phyloP scores from a whole-genome alignment of 1,140 invertebrate genomes.

The Nasonia longicornis region DNA sequence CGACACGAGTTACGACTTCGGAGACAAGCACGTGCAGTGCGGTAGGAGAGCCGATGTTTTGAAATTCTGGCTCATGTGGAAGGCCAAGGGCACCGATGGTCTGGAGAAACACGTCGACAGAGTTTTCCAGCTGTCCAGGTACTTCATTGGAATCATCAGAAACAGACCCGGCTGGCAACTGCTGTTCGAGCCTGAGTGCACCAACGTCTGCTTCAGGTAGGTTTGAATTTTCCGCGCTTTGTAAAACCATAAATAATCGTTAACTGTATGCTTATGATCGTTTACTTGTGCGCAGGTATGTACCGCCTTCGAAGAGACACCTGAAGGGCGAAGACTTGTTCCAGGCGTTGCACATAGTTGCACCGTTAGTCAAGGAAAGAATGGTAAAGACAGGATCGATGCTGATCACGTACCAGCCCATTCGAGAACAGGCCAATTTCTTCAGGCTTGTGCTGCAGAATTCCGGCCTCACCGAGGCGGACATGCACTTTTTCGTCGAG shows the following conservation, averaged over 20 bases:
- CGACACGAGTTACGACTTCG: slow-evolving; percentile 90
- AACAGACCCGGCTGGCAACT: slow-evolving; percentile 79
- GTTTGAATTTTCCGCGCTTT: neutral
- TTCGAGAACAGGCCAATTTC: slow-evolving; percentile 86
- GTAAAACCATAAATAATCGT: neutral
- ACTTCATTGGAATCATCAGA: slow-evolving; percentile 78
- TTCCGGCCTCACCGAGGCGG: slow-evolving; percentile 81
- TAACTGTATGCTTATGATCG: neutral
- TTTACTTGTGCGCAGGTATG: slow-evolving; percentile 69
- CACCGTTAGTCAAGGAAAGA: slow-evolving; percentile 90
- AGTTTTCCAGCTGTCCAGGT: slow-evolving; percentile 80
- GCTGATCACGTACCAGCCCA: slow-evolving; percentile 95
- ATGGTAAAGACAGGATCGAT: slow-evolving; percentile 96
- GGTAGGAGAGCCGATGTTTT: slow-evolving; percentile 94
- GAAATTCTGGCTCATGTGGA: slow-evolving; percentile 99
- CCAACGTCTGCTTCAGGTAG: slow-evolving; percentile 94
- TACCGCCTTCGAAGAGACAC: slow-evolving; percentile 76
- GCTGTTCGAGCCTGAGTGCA: slow-evolving; percentile 87
- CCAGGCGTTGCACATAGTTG: slow-evolving; percentile 82
- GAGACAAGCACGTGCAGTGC: slow-evolving; percentile 94
- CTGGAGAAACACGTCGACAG: slow-evolving; percentile 85
- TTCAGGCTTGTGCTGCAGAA: slow-evolving; percentile 95
- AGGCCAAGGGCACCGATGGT: slow-evolving; percentile 88
- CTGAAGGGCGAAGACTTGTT: slow-evolving; percentile 77
- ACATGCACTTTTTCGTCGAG: slow-evolving; percentile 88